Base-by-base conservation (phyloP, 2,113 vertebrate genomes). In the Propithecus coquereli region DNA sequence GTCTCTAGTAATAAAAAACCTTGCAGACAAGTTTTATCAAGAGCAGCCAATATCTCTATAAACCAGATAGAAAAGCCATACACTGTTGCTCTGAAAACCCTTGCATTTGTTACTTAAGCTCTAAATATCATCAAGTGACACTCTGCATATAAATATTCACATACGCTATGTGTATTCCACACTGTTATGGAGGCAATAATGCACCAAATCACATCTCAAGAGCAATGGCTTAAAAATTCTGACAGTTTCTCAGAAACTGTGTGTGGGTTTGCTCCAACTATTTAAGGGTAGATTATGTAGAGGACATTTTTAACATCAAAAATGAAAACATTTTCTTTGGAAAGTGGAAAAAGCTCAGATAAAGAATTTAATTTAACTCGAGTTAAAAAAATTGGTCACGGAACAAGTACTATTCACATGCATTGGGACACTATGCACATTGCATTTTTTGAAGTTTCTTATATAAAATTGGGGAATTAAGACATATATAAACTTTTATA, bases 261-360 rank as follows among this genome's bases (percentile, higher is more conserved):
- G 87, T 66, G 92, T 94, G 95, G 89, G 74, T 79, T 96, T 95
- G 70, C 93, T 57, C 34, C 65, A 90, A 77, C 91, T 83, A 63
- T 54, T 93, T 93, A 91, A 94, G 81, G 83, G 70, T 3, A 93
- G 85, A 87, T 87, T 74, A 92, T 84, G 47, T 18, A 86, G 11
- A 87, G 76, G 11, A 91, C 50, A 65, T 93, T 96, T 96, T 93
- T 90, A 93, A 91, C 95, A 95, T 93, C 50, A 81, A 86, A 88
- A 83, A 81, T 16, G 54, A 96, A 97, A 96, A 90, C 87, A 87
- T 90, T 94, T 94, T 96, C 89, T 96, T 94, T 70, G 83, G 87
- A 86, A 93, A 92, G 66, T 71, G 96, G 81, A 85, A 87, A 94
- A 83, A 66, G 65, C 86, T 94, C 91, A 74, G 91, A 74, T 84